A percentile compares a stretch with the other conserved stretches of the same genome.
These are phyloP conservation scores for Apodemia hepburni DNA, from an alignment of 2,888 invertebrate genomes.

Conservation along the genomic window DNA sequence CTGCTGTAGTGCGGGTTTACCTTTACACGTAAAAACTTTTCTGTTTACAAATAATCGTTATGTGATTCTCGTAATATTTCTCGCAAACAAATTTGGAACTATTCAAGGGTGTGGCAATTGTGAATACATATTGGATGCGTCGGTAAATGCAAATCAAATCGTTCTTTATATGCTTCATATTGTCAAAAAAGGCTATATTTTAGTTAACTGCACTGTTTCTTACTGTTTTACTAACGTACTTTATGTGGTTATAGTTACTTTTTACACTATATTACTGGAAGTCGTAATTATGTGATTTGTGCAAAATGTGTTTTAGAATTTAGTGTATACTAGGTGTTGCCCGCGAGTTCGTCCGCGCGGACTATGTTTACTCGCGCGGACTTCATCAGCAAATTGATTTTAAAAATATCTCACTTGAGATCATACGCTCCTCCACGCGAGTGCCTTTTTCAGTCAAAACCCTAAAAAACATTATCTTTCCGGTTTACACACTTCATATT, in stretches of 20 bases:
- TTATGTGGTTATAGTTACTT: slow-evolving; percentile 11
- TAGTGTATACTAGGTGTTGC: neutral
- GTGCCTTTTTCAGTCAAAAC: too few species aligned
- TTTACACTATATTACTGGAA: neutral
- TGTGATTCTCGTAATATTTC: neutral
- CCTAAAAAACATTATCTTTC: too few species aligned
- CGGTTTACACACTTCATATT: too few species aligned
- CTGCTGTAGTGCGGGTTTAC: too few species aligned
- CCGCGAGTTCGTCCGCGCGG: too few species aligned
- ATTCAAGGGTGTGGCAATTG: neutral
- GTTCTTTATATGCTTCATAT: slow-evolving; percentile 4
- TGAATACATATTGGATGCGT: slow-evolving; percentile 3
- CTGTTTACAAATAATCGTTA: neutral
- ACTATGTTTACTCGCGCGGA: too few species aligned
- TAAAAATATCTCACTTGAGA: too few species aligned
- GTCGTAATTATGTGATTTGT: neutral
- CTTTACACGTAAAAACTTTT: too few species aligned
- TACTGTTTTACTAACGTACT: slow-evolving; percentile 7
- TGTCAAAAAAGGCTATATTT: slow-evolving; percentile 16
- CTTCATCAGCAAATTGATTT: too few species aligned
- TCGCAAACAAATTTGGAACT: neutral
- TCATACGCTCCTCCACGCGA: too few species aligned
- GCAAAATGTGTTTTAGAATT: neutral
- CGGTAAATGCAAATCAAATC: neutral
- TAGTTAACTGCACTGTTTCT: slow-evolving; percentile 17